Evolutionary conservation across 2,113 vertebrate genomes (phyloP), one percentile per base, ranked within the genome.

Genomic region (Erythrolamprus reginae): DNA sequence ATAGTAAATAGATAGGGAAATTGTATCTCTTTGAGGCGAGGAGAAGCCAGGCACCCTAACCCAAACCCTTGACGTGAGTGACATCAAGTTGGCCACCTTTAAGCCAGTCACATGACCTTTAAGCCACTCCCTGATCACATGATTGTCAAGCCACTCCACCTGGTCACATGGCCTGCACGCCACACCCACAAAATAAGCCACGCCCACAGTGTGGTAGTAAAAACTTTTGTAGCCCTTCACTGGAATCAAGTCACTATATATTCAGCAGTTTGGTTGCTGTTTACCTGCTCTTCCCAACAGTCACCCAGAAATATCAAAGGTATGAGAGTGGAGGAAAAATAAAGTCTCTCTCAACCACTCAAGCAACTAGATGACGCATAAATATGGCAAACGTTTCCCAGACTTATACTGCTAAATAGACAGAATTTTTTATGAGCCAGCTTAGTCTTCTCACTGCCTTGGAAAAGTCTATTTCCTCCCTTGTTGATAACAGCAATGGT

Each of bases 381-480:
- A 94, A 84, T 89, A 89, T 82, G 91, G 38, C 90, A 88, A 89
- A 86, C 38, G 82, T 91, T 92, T 55, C 77, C 89, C 70, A 87
- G 88, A 52, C 91, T 91, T 93, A 33, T 89, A 52, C 42, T 92
- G 26, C 10, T 83, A 86, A 92, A 56, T 9, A 42, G 88, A 94
- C 61, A 90, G 94, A 92, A 92, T 90, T 87, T 92, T 82, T 92
- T 87, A 94, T 88, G 86, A 89, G 92, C 88, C 28, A 52, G 86
- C 89, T 95, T 89, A 83, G 89, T 87, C 91, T 93, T 94, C 89
- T 90, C 89, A 91, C 58, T 56, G 45, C 61, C 86, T 82, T 89
- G 92, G 93, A 93, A 94, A 89, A 89, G n/a, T 88, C 0, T 0
- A 47, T 93, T 95, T 95, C 90, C 92, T 52, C 90, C 90, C 88